These are phyloP conservation scores for Cantharis rustica DNA, from an alignment of 2,888 invertebrate genomes.

Conservation along the genomic window DNA sequence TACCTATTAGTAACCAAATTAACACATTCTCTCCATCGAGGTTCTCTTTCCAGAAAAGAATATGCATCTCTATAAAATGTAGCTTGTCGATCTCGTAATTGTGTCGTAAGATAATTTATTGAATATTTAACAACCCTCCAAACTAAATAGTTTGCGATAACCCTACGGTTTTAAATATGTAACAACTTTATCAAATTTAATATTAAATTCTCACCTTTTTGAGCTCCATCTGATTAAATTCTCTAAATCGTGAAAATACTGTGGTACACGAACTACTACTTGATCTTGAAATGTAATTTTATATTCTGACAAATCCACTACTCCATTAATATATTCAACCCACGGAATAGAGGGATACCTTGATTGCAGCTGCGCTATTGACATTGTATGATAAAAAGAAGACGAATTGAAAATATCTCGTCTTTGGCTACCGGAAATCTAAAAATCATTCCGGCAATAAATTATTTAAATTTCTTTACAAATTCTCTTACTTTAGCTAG, in stretches of 20 bases:
- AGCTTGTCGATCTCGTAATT: slow-evolving; percentile 73
- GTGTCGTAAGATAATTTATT: slow-evolving; percentile 76
- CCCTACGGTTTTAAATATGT: slow-evolving; percentile 50
- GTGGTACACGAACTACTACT: slow-evolving; percentile 83
- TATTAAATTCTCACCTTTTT: slow-evolving; percentile 51
- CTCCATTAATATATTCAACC: slow-evolving; percentile 81
- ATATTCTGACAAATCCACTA: slow-evolving; percentile 66
- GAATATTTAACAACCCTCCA: slow-evolving; percentile 83
- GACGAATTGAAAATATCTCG: slow-evolving; percentile 91
- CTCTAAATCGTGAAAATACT: slow-evolving; percentile 76
- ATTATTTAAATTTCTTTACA: not conserved
- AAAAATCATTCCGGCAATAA: slow-evolving; percentile 7
- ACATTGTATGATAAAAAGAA: slow-evolving; percentile 88
- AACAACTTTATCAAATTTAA: not conserved
- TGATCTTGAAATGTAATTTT: slow-evolving; percentile 70
- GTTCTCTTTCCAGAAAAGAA: slow-evolving; percentile 77
- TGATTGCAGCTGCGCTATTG: slow-evolving; percentile 72
- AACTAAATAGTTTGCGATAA: slow-evolving; percentile 84
- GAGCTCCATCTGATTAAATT: slow-evolving; percentile 60
- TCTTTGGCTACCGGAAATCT: slow-evolving; percentile 81
- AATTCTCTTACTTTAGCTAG: slow-evolving; percentile 11
- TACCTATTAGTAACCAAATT: slow-evolving; percentile 60
- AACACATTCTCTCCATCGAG: slow-evolving; percentile 82
- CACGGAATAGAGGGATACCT: slow-evolving; percentile 80
- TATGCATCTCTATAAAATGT: slow-evolving; percentile 75